These are phyloP conservation scores for Fistularia tabacaria DNA, from an alignment of 2,797 vertebrate genomes.

Conservation along the genomic window DNA sequence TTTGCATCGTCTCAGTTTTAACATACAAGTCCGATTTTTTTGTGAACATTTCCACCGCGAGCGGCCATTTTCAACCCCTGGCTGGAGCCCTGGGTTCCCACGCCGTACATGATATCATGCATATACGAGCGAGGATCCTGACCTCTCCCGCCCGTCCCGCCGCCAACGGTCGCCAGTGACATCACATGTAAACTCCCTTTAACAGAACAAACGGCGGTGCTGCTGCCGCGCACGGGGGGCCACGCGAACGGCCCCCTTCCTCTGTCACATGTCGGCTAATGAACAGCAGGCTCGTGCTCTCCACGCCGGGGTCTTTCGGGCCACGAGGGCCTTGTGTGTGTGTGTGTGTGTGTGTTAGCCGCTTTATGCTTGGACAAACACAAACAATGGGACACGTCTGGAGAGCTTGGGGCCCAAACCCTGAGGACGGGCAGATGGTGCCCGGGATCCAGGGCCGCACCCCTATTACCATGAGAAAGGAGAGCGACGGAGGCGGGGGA, in stretches of 20 bases:
- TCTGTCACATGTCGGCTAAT: conserved; percentile 58
- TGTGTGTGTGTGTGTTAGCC: conserved; percentile 61
- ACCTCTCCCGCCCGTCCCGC: conserved; percentile 16
- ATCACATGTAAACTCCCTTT: conserved; percentile 23
- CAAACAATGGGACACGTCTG: conserved; percentile 69
- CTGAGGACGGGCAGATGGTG: conserved; percentile 73
- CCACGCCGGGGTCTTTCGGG: conserved; percentile 47
- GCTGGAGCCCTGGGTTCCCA: too few species aligned
- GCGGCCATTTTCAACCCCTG: too few species aligned
- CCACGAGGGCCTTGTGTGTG: conserved; percentile 30
- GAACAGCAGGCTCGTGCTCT: conserved; percentile 63
- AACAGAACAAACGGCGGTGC: conserved; percentile 16
- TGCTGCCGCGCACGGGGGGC: conserved; percentile 33
- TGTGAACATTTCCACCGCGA: background rate
- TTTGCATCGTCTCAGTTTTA: too few species aligned
- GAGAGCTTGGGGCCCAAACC: conserved; percentile 65
- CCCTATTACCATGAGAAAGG: conserved; percentile 73
- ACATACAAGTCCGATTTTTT: background rate
- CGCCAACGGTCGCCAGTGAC: conserved; percentile 33
- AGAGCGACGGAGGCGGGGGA: conserved; percentile 47
- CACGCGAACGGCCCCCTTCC: conserved; percentile 52
- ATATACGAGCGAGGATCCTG: background rate
- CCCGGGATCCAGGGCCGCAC: conserved; percentile 54
- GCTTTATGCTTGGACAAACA: conserved; percentile 73
- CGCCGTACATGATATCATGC: too few species aligned